Conservation (phyloP, 2,797 vertebrate species). For the Peromyscus eremicus region DNA sequence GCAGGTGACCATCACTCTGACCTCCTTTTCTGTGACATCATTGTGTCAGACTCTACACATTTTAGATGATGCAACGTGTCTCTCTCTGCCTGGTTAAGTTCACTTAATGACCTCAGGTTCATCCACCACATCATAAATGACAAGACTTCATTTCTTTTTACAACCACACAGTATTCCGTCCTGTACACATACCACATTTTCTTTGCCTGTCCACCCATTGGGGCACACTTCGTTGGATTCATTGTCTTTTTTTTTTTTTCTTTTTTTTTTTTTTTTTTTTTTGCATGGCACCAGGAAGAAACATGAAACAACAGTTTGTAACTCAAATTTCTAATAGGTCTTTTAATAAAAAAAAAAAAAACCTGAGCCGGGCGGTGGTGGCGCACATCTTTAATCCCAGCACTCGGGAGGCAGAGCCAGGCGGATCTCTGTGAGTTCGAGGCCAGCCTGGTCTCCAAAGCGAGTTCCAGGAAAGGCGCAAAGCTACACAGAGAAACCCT, state of each 20-base stretch:
- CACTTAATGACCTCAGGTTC: not conserved
- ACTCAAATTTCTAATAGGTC: too few species aligned
- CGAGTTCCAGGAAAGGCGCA: too few species aligned
- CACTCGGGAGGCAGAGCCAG: too few species aligned
- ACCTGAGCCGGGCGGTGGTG: too few species aligned
- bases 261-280: not conserved
- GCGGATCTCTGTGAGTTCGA: too few species aligned
- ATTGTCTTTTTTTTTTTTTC: not conserved
- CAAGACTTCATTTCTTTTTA: not conserved
- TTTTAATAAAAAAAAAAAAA: too few species aligned
- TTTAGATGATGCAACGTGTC: not conserved
- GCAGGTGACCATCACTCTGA: not conserved
- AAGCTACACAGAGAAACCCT: too few species aligned
- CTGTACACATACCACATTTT: not conserved
- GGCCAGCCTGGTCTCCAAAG: too few species aligned
- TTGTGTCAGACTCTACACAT: not conserved
- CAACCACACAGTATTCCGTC: not conserved
- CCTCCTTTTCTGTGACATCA: not conserved
- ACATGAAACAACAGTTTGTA: not conserved
- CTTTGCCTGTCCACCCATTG: not conserved
- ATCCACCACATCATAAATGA: not conserved
- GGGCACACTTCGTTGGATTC: too few species aligned
- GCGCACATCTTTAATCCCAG: too few species aligned
- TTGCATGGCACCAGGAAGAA: not conserved
- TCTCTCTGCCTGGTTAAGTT: not conserved